Evolutionary conservation across 1,140 invertebrate genomes (phyloP), one percentile per base, ranked within the genome.

Genomic region (Galleria mellonella): DNA sequence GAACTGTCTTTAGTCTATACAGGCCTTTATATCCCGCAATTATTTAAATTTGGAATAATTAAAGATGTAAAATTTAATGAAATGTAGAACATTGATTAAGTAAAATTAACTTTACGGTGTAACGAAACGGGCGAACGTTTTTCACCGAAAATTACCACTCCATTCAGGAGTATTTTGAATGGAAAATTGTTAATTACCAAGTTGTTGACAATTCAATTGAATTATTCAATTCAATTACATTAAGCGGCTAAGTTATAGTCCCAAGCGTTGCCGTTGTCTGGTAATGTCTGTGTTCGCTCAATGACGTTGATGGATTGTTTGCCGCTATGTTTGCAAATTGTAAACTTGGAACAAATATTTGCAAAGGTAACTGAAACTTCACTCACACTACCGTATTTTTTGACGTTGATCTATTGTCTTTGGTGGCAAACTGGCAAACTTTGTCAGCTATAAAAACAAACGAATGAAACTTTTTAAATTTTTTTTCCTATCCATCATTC

Each of bases 161-260:
- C 17, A 23, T 23, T 23, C 17, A 23, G 17, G 17, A 23, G 17
- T 23, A 23, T 23, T 23, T 23, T 23, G 17, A 23, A 23, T 23
- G 17, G 17, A 23, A 23, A 23, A 23, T 23, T 23, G 17, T 37
- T 37, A 15, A 37, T 37, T 37, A 17, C 35, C 17, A 23, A 37
- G 35, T 17, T 43, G 40, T 39, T 42, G 43, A 47, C 43, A 37
- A 43, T 32, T 10, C n/a, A 32, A 52, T 52, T 52, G 44, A 52
- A 47, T 51, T 42, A 51, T 46, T 47, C 28, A 37, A 45, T 39
- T 39, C 43, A 47, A 52, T 52, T 46, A 52, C 39, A 45, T 51
- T 45, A 51, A 45, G 32, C 41, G 8, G 14, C 9, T 35, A 40
- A 51, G 30, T 44, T 39, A 32, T 39, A 27, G 17, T 23, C 17